Percentiles rank a stretch among this genome's conserved stretches.
Evolutionary conservation across 2,113 vertebrate species (phyloP).

Genomic region (Podilymbus podiceps): DNA sequence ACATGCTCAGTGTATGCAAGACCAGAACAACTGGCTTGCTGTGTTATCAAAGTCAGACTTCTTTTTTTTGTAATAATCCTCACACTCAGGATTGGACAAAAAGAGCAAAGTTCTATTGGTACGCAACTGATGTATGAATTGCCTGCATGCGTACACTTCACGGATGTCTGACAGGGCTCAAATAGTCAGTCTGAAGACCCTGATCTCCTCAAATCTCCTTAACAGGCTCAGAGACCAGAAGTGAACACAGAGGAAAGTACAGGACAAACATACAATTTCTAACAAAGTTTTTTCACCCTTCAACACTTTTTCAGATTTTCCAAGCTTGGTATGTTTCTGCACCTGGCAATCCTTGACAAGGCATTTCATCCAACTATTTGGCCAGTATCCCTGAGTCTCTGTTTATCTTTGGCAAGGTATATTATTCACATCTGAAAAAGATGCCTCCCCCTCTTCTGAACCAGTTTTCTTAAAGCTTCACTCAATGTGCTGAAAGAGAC

Average conservation of each 20-base stretch:
- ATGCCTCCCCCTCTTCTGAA: not conserved
- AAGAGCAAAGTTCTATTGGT: not conserved
- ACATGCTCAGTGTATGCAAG: not conserved
- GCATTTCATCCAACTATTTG: not conserved
- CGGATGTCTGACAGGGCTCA: not conserved
- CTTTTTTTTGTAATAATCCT: conserved; percentile 25
- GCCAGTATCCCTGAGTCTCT: not conserved
- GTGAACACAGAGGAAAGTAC: not conserved
- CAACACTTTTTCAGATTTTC: not conserved
- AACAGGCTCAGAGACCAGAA: not conserved
- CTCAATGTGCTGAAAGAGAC: not conserved
- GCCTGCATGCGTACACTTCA: not conserved
- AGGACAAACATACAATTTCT: not conserved
- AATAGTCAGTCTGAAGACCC: not conserved
- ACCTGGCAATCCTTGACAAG: not conserved
- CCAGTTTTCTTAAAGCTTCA: not conserved
- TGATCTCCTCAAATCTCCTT: not conserved
- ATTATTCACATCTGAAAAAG: not conserved
- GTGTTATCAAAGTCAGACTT: not conserved
- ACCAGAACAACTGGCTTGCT: not conserved
- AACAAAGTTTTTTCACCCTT: not conserved
- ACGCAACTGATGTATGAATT: not conserved
- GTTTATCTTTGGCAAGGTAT: not conserved
- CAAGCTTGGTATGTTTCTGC: not conserved
- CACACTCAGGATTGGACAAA: not conserved